Conservation (phyloP, 2,888 invertebrate genomes). For the Ypsolopha scabrella region DNA sequence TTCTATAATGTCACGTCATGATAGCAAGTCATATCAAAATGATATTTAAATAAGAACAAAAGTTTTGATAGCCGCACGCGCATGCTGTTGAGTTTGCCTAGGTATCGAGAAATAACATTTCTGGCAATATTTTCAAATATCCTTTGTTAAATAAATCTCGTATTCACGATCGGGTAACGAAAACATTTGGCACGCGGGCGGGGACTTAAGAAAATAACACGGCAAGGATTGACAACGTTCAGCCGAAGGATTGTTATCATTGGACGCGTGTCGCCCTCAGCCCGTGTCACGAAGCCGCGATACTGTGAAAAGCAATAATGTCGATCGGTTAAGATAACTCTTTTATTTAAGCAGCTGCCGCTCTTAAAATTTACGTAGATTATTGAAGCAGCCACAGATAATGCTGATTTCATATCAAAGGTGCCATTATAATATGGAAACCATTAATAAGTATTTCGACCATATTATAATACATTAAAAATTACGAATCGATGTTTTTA, state of each 20-base stretch:
- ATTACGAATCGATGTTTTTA: too few relatives aligned
- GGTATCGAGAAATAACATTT: too few relatives aligned
- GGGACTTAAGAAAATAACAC: constrained; percentile 5
- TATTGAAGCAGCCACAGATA: too few relatives aligned
- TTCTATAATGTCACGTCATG: too few relatives aligned
- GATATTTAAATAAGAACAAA: too few relatives aligned
- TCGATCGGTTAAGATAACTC: constrained; percentile 1
- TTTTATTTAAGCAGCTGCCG: background rate
- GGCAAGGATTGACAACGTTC: background rate
- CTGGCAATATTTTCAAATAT: background rate
- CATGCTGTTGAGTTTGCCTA: too few relatives aligned
- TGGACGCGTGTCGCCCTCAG: constrained; percentile 7
- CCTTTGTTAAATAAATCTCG: background rate
- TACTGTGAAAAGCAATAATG: background rate
- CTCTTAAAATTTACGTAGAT: background rate
- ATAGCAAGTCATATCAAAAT: too few relatives aligned
- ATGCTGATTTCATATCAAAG: too few relatives aligned
- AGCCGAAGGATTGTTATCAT: constrained; percentile 13
- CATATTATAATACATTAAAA: too few relatives aligned
- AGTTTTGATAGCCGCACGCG: too few relatives aligned
- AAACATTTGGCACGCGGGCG: constrained; percentile 19
- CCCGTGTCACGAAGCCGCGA: background rate
- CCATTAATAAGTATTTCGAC: too few relatives aligned
- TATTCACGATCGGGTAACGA: constrained; percentile 12
- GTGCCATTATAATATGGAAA: too few relatives aligned